A percentile compares a stretch with the other conserved stretches of the same genome.
phyloP scores from a whole-genome alignment of 2,113 vertebrate species.

The Phaetusa simplex region DNA sequence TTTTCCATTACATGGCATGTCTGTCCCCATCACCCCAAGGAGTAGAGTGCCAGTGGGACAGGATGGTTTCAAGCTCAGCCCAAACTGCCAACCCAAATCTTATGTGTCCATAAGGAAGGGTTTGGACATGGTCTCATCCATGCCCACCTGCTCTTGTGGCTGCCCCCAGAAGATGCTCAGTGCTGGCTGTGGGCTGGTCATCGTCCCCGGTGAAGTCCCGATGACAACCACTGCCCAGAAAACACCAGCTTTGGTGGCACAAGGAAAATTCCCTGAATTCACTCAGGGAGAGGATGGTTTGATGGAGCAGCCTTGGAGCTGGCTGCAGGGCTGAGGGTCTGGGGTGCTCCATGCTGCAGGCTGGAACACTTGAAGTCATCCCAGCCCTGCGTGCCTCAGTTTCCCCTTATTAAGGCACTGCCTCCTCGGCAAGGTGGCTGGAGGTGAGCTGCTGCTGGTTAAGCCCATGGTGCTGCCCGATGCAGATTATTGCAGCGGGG shows the following conservation, averaged over 20 bases:
- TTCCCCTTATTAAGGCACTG: background rate
- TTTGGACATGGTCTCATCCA: accelerated
- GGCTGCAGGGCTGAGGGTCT: background rate
- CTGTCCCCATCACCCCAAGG: background rate
- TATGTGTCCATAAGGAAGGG: background rate
- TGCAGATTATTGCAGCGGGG: background rate
- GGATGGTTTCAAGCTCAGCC: background rate
- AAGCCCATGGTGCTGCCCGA: background rate
- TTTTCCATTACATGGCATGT: background rate
- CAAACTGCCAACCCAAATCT: background rate
- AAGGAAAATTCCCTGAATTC: background rate
- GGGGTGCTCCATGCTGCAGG: background rate
- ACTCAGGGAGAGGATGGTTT: accelerated
- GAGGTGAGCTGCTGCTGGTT: background rate
- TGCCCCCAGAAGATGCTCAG: background rate
- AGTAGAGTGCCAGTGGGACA: background rate
- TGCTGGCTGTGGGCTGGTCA: background rate
- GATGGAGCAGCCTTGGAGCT: background rate
- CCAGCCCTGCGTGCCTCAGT: background rate
- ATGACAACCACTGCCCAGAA: background rate
- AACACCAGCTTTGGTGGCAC: background rate
- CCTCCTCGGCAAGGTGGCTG: background rate
- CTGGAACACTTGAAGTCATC: background rate
- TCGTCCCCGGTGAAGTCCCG: accelerated
- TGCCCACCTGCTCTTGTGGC: background rate